A percentile compares a stretch with the other conserved stretches of the same genome.
Evolutionary conservation across 2,113 vertebrate species (phyloP).

Genomic region (Hemicordylus capensis): DNA sequence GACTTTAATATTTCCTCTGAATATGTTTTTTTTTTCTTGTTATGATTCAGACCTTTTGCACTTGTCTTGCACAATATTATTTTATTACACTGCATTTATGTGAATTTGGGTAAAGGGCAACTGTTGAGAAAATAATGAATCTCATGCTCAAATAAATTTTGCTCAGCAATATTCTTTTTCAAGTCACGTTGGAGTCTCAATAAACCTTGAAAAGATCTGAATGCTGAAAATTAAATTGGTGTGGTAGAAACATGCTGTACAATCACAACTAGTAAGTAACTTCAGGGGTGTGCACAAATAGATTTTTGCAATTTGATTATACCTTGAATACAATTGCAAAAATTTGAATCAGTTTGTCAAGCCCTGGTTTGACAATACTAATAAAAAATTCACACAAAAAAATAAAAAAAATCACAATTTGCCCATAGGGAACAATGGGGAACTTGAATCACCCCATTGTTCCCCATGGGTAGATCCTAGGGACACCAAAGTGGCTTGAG

Average conservation of each 20-base stretch:
- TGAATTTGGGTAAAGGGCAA: background rate
- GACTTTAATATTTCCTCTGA: background rate
- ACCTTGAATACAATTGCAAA: no score
- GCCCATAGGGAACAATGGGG: no score
- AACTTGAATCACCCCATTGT: no score
- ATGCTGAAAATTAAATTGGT: background rate
- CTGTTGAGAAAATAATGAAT: constrained; percentile 31
- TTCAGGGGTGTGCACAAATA: no score
- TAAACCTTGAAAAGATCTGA: constrained; percentile 16
- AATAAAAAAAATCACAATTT: no score
- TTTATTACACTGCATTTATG: background rate
- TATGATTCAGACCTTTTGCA: fast-evolving
- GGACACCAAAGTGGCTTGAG: no score
- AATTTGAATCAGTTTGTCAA: no score
- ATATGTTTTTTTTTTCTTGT: background rate
- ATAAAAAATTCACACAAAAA: no score
- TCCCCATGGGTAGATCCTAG: no score
- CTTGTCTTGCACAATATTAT: background rate
- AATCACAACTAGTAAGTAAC: no score
- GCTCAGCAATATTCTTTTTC: background rate
- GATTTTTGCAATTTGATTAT: no score
- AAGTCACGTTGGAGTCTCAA: constrained; percentile 25
- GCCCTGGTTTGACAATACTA: no score
- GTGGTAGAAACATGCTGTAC: background rate
- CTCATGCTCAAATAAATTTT: background rate